Conservation (phyloP, 1,140 invertebrate genomes). For the Calliphora vicina region DNA sequence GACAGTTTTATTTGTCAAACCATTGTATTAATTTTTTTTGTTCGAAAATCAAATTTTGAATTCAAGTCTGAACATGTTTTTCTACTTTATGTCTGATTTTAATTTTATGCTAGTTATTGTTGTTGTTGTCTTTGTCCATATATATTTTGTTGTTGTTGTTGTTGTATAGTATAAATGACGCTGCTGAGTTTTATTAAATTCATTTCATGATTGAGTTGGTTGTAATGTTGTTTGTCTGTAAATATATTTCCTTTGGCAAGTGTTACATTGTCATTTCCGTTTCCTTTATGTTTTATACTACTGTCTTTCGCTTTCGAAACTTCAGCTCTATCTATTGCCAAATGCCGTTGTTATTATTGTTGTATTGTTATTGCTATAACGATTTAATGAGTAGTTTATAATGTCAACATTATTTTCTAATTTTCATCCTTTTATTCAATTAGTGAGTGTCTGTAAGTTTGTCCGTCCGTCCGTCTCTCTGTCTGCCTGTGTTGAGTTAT, state of each 20-base stretch:
- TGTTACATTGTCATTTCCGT: neutral
- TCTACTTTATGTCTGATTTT: neutral
- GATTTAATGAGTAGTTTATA: slow-evolving; percentile 28
- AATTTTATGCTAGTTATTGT: neutral
- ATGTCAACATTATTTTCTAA: slow-evolving; percentile 26
- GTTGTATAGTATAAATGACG: neutral
- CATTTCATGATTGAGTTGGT: slow-evolving; percentile 1
- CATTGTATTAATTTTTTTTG: neutral
- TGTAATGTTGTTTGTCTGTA: neutral
- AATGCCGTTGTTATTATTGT: neutral
- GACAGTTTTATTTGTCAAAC: neutral
- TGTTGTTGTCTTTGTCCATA: too few relatives aligned
- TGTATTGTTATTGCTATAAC: neutral
- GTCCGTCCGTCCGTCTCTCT: too few relatives aligned
- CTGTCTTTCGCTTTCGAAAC: too few relatives aligned
- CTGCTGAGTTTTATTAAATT: neutral
- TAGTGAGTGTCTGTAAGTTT: neutral
- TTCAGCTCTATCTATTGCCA: too few relatives aligned
- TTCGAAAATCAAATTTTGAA: neutral
- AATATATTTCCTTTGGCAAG: neutral
- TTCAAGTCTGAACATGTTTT: neutral
- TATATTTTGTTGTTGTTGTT: too few relatives aligned
- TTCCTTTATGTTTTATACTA: neutral
- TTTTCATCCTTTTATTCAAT: neutral
- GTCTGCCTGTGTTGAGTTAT: neutral